Base-by-base conservation (phyloP, 2,888 invertebrate genomes). In the Ophraella communa region DNA sequence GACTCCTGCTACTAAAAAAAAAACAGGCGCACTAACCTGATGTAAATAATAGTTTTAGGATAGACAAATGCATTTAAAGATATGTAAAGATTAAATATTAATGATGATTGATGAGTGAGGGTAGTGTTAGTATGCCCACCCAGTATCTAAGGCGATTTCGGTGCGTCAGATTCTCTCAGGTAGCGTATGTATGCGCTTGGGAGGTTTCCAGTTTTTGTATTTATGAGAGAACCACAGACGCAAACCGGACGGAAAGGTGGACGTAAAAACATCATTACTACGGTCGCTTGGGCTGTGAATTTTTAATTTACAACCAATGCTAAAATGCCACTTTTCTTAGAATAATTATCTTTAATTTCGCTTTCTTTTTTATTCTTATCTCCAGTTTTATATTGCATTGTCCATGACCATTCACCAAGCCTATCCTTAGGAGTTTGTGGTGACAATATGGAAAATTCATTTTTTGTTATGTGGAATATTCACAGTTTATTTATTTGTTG, bases 151-250 rank as follows among this genome's bases (percentile, higher is more conserved):
- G 54, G 44, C 54, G 51, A 55, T 47, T 45, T 58, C 52, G 52
- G 51, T 39, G 51, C 51, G 27, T 53, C 42, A 52, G 60, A 60
- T 60, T 60, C 52, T 60, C 44, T 66, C 62, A 66, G 58, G 66
- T 56, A 54, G 53, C 56, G 60, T 60, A 69, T 67, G 61, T 65
- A 69, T 67, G 69, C 70, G 70, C 69, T 67, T 71, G 70, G 67
- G 68, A 71, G 67, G 68, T 65, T 66, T 64, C 63, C 65, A 64
- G 66, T 71, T 71, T 70, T 71, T 70, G 66, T 67, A 27, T 51
- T 51, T 59, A 51, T 59, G 51, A 35, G 42, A 59, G 63, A 60
- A 55, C 56, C 60, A 61, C 39, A 5, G n/a, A 21, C 10, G 42
- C 24, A 44, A 27, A 21, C 18, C 5, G 21, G 18, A 55, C 27